These are phyloP conservation scores for Enteromius anoplus DNA, from an alignment of 2,797 vertebrate genomes.

Conservation along the genomic window DNA sequence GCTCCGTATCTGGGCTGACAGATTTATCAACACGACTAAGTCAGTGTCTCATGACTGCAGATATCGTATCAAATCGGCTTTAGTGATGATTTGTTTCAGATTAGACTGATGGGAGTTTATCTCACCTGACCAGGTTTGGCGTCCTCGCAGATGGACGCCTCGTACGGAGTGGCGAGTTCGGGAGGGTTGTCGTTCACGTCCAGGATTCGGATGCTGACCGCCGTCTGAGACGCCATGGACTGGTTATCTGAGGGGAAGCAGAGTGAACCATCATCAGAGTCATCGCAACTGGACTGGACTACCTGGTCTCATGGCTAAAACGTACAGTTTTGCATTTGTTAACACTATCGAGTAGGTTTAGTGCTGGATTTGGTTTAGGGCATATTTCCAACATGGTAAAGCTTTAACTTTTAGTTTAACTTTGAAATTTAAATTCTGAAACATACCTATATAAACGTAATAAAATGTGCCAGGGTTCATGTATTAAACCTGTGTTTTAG, in stretches of 20 bases:
- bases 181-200: conserved; percentile 98
- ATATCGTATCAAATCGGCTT: conserved; percentile 33
- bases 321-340: too few relatives aligned
- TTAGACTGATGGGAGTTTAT: conserved; percentile 33
- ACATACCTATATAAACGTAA: too few relatives aligned
- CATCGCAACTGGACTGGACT: not conserved
- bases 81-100: conserved; percentile 37
- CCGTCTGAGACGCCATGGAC: conserved; percentile 84
- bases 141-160: conserved; percentile 94
- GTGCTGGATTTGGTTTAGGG: too few relatives aligned
- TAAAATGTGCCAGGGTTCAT: too few relatives aligned
- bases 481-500: too few relatives aligned
- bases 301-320: too few relatives aligned
- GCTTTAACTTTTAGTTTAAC: too few relatives aligned
- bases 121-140: conserved; percentile 95
- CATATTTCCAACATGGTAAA: too few relatives aligned
- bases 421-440: too few relatives aligned
- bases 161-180: conserved; percentile 91
- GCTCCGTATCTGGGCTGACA: conserved; percentile 6
- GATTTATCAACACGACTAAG: conserved; percentile 34
- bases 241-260: conserved; percentile 82
- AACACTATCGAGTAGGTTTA: too few relatives aligned
- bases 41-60: conserved; percentile 36
- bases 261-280: not conserved
- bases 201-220: conserved; percentile 93